These are phyloP conservation scores for Leucoma salicis DNA, from an alignment of 2,888 invertebrate species.

Conservation along the genomic window DNA sequence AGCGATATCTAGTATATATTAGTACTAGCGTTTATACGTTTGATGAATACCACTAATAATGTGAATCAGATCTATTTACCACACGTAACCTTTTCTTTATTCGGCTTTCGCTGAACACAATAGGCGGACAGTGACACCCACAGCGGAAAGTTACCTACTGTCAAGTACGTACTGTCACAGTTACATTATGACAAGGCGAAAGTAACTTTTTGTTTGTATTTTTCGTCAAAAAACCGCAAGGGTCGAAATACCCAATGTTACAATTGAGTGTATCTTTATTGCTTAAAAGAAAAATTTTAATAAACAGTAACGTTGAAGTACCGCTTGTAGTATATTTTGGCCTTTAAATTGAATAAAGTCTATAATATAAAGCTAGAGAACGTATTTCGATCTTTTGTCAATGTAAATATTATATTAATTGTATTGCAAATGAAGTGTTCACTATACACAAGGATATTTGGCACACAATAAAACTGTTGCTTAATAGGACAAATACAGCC, in stretches of 20 bases:
- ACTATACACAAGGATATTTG: slow-evolving; percentile 20
- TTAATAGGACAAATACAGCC: slow-evolving; percentile 19
- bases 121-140: slow-evolving; percentile 60
- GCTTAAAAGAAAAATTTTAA: too few species aligned
- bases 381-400: slow-evolving; percentile 1
- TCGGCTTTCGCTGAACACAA: slow-evolving; percentile 70
- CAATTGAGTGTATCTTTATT: too few species aligned
- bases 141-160: slow-evolving; percentile 62
- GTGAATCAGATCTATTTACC: slow-evolving; percentile 8
- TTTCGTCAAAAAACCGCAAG: slow-evolving; percentile 43
- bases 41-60: background rate
- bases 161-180: slow-evolving; percentile 40
- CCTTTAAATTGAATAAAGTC: background rate
- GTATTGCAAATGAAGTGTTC: slow-evolving; percentile 19
- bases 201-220: slow-evolving; percentile 59
- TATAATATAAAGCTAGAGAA: background rate
- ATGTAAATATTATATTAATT: slow-evolving; percentile 18
- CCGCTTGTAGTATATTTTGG: slow-evolving; percentile 1
- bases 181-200: slow-evolving; percentile 58
- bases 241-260: too few species aligned
- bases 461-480: slow-evolving; percentile 24
- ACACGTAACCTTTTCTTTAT: slow-evolving; percentile 54
- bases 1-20: background rate
- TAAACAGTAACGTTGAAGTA: too few species aligned
- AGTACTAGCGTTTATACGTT: background rate